Conservation (phyloP, 1,140 invertebrate species). For the Drosophila repleta region DNA sequence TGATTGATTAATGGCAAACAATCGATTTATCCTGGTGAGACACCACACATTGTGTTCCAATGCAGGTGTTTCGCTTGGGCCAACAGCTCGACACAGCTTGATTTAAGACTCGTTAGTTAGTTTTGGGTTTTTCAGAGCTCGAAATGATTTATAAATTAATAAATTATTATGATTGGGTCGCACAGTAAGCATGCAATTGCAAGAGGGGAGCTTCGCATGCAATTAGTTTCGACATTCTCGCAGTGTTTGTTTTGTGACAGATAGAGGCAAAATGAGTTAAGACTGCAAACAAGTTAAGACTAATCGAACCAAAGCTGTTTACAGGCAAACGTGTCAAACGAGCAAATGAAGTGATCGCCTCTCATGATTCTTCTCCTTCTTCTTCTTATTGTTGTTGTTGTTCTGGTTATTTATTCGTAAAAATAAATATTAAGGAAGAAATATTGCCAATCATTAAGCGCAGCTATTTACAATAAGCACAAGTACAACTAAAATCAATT, state of each 20-base stretch:
- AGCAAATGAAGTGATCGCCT: slow-evolving; percentile 66
- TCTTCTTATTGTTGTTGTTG: slow-evolving; percentile 9
- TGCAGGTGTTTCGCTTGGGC: slow-evolving; percentile 23
- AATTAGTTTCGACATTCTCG: slow-evolving; percentile 28
- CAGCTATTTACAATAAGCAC: slow-evolving; percentile 60
- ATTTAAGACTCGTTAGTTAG: slow-evolving; percentile 13
- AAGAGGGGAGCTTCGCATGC: slow-evolving; percentile 24
- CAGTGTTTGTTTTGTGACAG: slow-evolving; percentile 24
- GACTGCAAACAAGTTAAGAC: slow-evolving; percentile 20
- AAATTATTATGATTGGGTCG: slow-evolving; percentile 22
- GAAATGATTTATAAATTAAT: slow-evolving; percentile 39
- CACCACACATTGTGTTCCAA: not conserved
- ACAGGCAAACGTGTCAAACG: slow-evolving; percentile 44
- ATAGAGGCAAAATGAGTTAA: slow-evolving; percentile 28
- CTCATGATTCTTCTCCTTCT: slow-evolving; percentile 23
- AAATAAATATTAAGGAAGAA: not conserved
- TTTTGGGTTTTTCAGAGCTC: slow-evolving; percentile 1
- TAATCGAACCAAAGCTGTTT: slow-evolving; percentile 23
- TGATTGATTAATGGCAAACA: slow-evolving; percentile 13
- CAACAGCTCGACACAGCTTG: slow-evolving; percentile 7
- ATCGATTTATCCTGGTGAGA: slow-evolving; percentile 9
- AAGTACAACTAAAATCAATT: slow-evolving; percentile 18
- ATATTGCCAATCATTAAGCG: slow-evolving; percentile 25
- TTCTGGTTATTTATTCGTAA: slow-evolving; percentile 2
- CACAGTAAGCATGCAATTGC: slow-evolving; percentile 54